A percentile compares a stretch with the other conserved stretches of the same genome.
These are phyloP conservation scores for Pseudorasbora parva DNA, from an alignment of 2,113 vertebrate genomes.

Conservation along the genomic window DNA sequence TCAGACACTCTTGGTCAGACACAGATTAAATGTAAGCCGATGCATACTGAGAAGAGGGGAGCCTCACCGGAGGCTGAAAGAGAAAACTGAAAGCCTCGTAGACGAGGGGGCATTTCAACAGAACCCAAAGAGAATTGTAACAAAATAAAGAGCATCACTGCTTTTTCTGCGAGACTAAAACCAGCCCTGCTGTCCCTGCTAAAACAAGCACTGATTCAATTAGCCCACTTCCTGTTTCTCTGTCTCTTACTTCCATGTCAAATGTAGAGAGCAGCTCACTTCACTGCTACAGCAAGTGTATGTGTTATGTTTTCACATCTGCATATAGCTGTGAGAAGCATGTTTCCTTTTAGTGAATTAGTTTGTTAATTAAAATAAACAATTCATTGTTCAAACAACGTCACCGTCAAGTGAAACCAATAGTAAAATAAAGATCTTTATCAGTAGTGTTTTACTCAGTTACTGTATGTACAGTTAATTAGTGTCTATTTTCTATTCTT, in stretches of 20 bases:
- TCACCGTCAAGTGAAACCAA: not conserved
- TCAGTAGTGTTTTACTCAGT: not conserved
- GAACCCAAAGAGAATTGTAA: constrained; percentile 3
- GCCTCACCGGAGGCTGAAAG: not conserved
- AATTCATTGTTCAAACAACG: not conserved
- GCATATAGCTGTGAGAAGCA: not conserved
- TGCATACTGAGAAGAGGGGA: constrained; percentile 33
- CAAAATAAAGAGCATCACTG: not conserved
- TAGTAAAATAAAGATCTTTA: not conserved
- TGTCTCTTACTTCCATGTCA: not conserved
- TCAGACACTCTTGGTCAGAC: constrained; percentile 12
- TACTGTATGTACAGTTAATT: not conserved
- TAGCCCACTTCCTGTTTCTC: not conserved
- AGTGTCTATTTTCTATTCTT: not conserved
- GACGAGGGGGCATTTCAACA: not conserved
- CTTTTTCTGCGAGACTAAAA: constrained; percentile 6
- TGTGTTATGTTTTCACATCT: not conserved
- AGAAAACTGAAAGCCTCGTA: not conserved
- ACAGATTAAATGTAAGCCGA: constrained; percentile 13
- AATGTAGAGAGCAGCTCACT: not conserved
- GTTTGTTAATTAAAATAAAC: not conserved
- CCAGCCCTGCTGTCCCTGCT: constrained; percentile 1
- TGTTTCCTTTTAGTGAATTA: not conserved
- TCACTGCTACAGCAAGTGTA: not conserved
- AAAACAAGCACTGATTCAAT: constrained; percentile 2